Base-by-base conservation (phyloP, 2,113 vertebrate genomes). In the Heterotilapia buettikoferi region DNA sequence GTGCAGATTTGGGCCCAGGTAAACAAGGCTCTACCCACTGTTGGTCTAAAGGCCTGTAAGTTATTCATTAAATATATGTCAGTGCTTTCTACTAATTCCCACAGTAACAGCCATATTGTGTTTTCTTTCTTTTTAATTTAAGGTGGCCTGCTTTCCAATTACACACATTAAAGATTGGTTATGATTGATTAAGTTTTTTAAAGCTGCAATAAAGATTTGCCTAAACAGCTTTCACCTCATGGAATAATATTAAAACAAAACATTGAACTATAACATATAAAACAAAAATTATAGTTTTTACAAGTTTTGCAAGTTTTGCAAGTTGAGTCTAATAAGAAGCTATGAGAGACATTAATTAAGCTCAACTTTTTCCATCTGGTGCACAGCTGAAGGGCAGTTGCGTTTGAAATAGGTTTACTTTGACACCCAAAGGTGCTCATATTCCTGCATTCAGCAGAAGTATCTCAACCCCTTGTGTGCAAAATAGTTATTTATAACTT, bases 11-110 rank as follows among this genome's bases (percentile, higher is more conserved):
- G 85, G 88, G 85, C 86, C 76, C 82, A 89, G 87, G 92, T 96
- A 95, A 96, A 96, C 94, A 96, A 90, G 92, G 84, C 84, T 85
- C 81, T 78, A 80, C 82, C 79, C 80, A 78, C 57, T 79, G 80
- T 82, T 83, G 81, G 85, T 91, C 88, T 91, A 88, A 88, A 43
- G 85, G 86, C 85, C 89, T 89, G 88, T 90, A 87, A 94, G 87
- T 92, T 93, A 93, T 92, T 95, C 93, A 95, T 95, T 89, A 93
- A 95, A 96, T 89, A 95, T 92, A 92, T 84, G 89, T 92, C 88
- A 90, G 79, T 5, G 16, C 84, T 80, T 71, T 89, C 50, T 53
- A 71, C 84, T 57, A 84, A 90, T 86, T 95, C 85, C 86, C 78
- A 82, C 79, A 83, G 78, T 86, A 80, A 63, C 45, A 16, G 3